Conservation (phyloP, 2,888 invertebrate species). For the Agelastica alni region DNA sequence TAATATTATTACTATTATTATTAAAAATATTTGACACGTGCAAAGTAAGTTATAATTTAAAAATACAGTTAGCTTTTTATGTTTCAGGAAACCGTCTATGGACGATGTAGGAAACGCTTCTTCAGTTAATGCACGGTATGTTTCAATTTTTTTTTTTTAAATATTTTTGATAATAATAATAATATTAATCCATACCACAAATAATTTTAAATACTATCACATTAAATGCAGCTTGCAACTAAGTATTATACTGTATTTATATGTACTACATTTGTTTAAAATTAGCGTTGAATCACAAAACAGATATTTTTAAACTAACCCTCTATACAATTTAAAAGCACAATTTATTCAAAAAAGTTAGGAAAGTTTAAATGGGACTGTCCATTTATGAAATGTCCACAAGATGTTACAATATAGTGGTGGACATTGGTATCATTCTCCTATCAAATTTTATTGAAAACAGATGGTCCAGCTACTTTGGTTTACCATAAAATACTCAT, state of each 20-base stretch:
- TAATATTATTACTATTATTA: neutral
- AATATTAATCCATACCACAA: too few species aligned
- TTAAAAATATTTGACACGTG: neutral
- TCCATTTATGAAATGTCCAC: slow-evolving; percentile 39
- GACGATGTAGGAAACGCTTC: slow-evolving; percentile 84
- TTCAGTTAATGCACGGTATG: slow-evolving; percentile 88
- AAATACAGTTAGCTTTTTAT: slow-evolving; percentile 45
- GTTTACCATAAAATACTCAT: slow-evolving; percentile 31
- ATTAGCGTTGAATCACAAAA: too few species aligned
- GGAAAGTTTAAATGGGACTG: slow-evolving; percentile 36
- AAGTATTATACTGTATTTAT: too few species aligned
- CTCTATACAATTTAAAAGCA: slow-evolving; percentile 5
- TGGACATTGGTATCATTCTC: slow-evolving; percentile 34
- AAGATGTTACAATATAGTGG: slow-evolving; percentile 39
- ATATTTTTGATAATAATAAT: neutral
- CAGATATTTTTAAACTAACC: neutral
- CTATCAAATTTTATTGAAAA: slow-evolving; percentile 34
- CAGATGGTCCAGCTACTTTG: slow-evolving; percentile 30
- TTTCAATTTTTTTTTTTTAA: slow-evolving; percentile 43
- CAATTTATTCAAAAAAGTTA: slow-evolving; percentile 36
- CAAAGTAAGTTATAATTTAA: neutral
- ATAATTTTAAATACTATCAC: too few species aligned
- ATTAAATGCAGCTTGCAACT: too few species aligned
- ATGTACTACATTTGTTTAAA: too few species aligned
- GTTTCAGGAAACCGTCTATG: slow-evolving; percentile 83